phyloP scores from a whole-genome alignment of 1,140 invertebrate species.

The Meloidogyne exigua region DNA sequence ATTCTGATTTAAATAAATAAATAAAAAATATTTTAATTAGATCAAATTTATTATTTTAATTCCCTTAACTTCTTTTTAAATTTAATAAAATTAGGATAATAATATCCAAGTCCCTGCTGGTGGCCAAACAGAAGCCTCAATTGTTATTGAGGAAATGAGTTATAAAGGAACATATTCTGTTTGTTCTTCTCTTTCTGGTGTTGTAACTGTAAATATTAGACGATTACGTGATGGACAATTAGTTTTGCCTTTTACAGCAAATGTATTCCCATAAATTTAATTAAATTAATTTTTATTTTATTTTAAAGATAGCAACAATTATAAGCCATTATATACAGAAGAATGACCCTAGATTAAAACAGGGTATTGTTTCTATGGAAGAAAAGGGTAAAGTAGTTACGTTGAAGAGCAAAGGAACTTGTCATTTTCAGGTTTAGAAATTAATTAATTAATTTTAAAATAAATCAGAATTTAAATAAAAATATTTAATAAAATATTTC shows the following conservation, averaged over 20 bases:
- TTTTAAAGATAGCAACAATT: slow-evolving; percentile 26
- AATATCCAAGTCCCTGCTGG: slow-evolving; percentile 61
- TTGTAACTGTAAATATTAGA: slow-evolving; percentile 64
- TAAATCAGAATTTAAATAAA: not conserved
- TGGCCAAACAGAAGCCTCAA: slow-evolving; percentile 64
- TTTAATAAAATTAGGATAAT: not conserved
- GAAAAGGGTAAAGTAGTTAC: slow-evolving; percentile 35
- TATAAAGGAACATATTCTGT: slow-evolving; percentile 65
- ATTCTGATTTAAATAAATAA: no score
- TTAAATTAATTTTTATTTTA: not conserved
- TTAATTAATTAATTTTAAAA: no score
- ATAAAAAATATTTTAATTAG: no score
- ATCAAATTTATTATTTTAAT: no score
- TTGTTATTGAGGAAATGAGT: slow-evolving; percentile 66
- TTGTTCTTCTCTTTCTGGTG: slow-evolving; percentile 63
- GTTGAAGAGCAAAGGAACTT: slow-evolving; percentile 55
- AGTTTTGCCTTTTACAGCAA: slow-evolving; percentile 57
- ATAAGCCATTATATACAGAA: slow-evolving; percentile 33
- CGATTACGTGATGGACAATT: slow-evolving; percentile 58
- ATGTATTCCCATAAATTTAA: slow-evolving; percentile 43
- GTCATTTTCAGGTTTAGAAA: slow-evolving; percentile 57
- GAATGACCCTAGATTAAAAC: slow-evolving; percentile 40
- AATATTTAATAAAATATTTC: not conserved
- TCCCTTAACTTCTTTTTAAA: not conserved
- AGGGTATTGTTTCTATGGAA: slow-evolving; percentile 50